Base-by-base conservation (phyloP, 2,113 vertebrate genomes). In the Albula goreensis region DNA sequence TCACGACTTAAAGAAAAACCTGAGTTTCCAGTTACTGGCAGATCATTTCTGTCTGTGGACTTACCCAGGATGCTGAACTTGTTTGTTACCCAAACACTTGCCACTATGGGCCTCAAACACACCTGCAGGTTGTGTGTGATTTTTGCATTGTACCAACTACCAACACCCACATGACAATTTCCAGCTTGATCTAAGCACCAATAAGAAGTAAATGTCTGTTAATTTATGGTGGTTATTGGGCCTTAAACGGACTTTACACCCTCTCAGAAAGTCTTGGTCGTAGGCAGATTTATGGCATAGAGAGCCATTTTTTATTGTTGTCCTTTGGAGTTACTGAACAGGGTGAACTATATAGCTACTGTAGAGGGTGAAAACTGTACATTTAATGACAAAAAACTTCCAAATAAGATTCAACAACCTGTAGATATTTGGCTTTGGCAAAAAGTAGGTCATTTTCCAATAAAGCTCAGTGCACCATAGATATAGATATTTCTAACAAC, bases 241-340 rank as follows among this genome's bases (percentile, higher is more conserved):
- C 50, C n/a, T 63, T 78, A 52, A 77, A 19, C 74, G 81, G 25
- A 86, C 85, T 86, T 86, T 83, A 25, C 31, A 17, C 85, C 4
- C 2, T 31, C 51, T 25, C 63, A 81, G 15, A 12, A 77, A 22
- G 57, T 49, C 74, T 57, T n/a, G 48, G 7, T 60, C 53, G 17
- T 31, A 41, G 11, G 31, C 5, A 48, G 74, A 15, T 85, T 57
- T 79, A 80, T 82, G 53, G 57, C 25, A 5, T 56, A 15, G 8
- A 7, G 22, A 13, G 50, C 82, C 50, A 56, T 31, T 52, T 9
- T 81, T 81, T 86, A 86, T 50, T 41, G 78, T 77, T 49, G 25
- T 17, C 84, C 31, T 11, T 41, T 41, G 52, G 19, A 56, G 52
- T 12, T 31, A 66, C 60, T 66, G 57, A 15, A 60, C 17, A 19